Evolutionary conservation across 1,140 invertebrate species (phyloP), one percentile per base, ranked within the genome.

Genomic region (Drosophila parvula): DNA sequence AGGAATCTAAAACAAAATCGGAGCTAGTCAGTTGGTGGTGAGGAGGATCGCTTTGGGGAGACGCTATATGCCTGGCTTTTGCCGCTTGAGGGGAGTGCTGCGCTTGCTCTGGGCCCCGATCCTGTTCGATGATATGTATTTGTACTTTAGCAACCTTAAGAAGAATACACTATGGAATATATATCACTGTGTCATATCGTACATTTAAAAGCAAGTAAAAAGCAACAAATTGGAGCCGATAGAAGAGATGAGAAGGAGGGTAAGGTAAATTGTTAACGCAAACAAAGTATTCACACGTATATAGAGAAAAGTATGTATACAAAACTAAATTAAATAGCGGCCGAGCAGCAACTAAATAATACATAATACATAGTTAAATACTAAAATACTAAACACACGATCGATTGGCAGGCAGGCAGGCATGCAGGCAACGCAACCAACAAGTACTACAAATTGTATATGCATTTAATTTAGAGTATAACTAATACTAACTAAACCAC

Each of bases 121-220:
- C 78, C 58, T 69, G 68, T 70, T 81, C 77, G 61, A 78, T 75
- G 57, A 78, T 75, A 63, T 73, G 71, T 50, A 74, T 64, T 74
- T 83, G 85, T 77, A 88, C 71, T 89, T 38, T 88, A 58, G 73
- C 78, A 64, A 74, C 70, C 48, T 27, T 68, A 76, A 78, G 53
- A 61, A 78, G 53, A 59, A 85, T 89, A 88, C 78, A 77, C 79
- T 84, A 89, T 76, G 74, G 64, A 84, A 84, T 89, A 89, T 75
- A 76, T 89, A 89, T 89, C 84, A 89, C 85, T 89, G 78, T 89
- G 84, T 90, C 85, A 90, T 90, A 90, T 90, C 85, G 85, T 90
- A 89, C 81, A 90, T 89, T 90, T 89, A 90, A 81, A 55, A 55
- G 57, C 70, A 74, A 78, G 65, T 78, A 84, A 77, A 80, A 28